Evolutionary conservation across 2,113 vertebrate species (phyloP).

Genomic region (Corythornis cristatus): DNA sequence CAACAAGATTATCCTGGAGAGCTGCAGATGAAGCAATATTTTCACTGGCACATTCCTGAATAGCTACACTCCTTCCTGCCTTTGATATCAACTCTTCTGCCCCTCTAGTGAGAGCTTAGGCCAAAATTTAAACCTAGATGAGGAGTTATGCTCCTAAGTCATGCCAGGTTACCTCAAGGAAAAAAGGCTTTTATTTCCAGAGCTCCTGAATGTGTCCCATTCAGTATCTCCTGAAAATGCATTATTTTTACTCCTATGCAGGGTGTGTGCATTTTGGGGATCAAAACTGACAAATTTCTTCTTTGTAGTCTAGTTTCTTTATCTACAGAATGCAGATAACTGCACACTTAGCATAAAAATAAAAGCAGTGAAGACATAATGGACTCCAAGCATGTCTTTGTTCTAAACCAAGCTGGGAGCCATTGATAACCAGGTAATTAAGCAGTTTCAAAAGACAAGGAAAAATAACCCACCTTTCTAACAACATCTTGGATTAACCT

Average conservation of each 20-base stretch:
- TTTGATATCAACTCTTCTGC: not conserved
- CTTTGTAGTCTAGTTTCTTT: not conserved
- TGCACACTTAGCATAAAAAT: not conserved
- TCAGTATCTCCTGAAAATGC: not conserved
- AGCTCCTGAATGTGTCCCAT: not conserved
- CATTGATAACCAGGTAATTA: not conserved
- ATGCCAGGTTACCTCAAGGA: not conserved
- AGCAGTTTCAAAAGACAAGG: not conserved
- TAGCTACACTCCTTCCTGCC: not conserved
- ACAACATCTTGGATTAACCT: not conserved
- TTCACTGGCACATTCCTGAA: not conserved
- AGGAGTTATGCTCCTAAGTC: not conserved
- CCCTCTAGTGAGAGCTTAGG: not conserved
- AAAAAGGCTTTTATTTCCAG: not conserved
- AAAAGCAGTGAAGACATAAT: not conserved
- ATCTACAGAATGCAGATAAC: not conserved
- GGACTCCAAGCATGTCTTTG: not conserved
- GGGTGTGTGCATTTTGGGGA: not conserved
- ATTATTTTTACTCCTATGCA: not conserved
- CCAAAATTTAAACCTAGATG: not conserved
- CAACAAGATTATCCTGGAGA: conserved; percentile 1
- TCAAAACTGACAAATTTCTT: not conserved
- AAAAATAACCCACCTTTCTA: not conserved
- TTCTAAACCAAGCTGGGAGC: not conserved
- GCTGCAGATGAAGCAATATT: not conserved